A percentile compares a stretch with the other conserved stretches of the same genome.
Conservation (phyloP, 2,113 vertebrate genomes). For the Seriola rivoliana region DNA sequence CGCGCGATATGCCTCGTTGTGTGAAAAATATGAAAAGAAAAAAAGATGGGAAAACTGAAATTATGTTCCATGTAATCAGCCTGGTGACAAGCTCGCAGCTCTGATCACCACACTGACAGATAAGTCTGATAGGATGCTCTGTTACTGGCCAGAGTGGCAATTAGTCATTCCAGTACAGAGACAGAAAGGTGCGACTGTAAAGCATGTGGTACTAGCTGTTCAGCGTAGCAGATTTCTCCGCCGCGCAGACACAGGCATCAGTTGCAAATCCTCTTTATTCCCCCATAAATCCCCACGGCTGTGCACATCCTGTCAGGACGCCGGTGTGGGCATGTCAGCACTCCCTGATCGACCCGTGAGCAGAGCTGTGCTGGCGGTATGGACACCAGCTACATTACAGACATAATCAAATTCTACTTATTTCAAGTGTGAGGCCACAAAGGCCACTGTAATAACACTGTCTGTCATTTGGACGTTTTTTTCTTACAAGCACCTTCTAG, state of each 20-base stretch:
- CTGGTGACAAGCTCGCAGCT: slow-evolving; percentile 45
- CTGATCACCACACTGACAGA: slow-evolving; percentile 48
- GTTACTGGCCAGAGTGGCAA: slow-evolving; percentile 69
- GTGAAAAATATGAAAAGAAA: slow-evolving; percentile 50
- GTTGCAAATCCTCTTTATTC: slow-evolving; percentile 84
- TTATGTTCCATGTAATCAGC: slow-evolving; percentile 58
- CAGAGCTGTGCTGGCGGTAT: slow-evolving; percentile 50
- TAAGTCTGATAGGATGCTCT: slow-evolving; percentile 42
- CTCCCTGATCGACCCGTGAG: slow-evolving; percentile 55
- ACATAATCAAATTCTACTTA: slow-evolving; percentile 80
- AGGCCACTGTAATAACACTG: slow-evolving; percentile 59
- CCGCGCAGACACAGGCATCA: slow-evolving; percentile 74
- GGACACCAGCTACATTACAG: slow-evolving; percentile 71
- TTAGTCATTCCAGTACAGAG: slow-evolving; percentile 79
- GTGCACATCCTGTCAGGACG: slow-evolving; percentile 78
- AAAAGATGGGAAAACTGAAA: slow-evolving; percentile 50
- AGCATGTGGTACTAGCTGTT: slow-evolving; percentile 69
- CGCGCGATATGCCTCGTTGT: slow-evolving; percentile 11
- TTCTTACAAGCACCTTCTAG: slow-evolving; percentile 21
- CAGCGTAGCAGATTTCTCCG: slow-evolving; percentile 70
- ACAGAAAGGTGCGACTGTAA: slow-evolving; percentile 72
- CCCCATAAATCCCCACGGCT: slow-evolving; percentile 78
- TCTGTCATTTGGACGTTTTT: slow-evolving; percentile 50
- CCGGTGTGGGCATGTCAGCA: slow-evolving; percentile 71
- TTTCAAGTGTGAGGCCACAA: slow-evolving; percentile 66